A percentile compares a stretch with the other conserved stretches of the same genome.
Evolutionary conservation across 1,140 invertebrate genomes (phyloP).

Genomic region (Druon quercuslanigerum): DNA sequence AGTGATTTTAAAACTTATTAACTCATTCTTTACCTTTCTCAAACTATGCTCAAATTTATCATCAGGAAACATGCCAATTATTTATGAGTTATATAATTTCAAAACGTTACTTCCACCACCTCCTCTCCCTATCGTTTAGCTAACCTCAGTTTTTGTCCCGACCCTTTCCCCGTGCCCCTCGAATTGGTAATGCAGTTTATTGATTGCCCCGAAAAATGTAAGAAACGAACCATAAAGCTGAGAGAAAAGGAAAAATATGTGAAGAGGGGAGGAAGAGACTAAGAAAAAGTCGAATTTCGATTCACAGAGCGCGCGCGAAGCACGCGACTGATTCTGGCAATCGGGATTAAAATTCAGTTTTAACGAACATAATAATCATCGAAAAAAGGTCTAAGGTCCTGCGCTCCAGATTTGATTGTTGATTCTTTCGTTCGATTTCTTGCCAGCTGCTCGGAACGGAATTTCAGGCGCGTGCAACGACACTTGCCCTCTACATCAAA

Average conservation of each 20-base stretch:
- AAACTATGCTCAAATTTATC: too few species aligned
- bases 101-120: too few species aligned
- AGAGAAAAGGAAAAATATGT: not conserved
- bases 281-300: not conserved
- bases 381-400: not conserved
- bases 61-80: too few species aligned
- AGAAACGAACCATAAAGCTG: not conserved
- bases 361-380: not conserved
- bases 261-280: not conserved
- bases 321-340: too few species aligned
- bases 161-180: too few species aligned
- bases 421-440: not conserved
- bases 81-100: too few species aligned
- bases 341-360: not conserved
- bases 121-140: too few species aligned
- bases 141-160: too few species aligned
- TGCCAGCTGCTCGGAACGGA: not conserved
- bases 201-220: not conserved
- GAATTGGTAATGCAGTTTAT: too few species aligned
- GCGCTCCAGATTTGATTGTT: not conserved
- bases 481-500: conserved; percentile 9
- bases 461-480: conserved; percentile 22
- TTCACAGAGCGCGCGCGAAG: not conserved
- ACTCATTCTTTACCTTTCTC: too few species aligned
- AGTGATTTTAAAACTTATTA: too few species aligned